phyloP scores from a whole-genome alignment of 2,797 vertebrate genomes.

The Lutjanus argentimaculatus region DNA sequence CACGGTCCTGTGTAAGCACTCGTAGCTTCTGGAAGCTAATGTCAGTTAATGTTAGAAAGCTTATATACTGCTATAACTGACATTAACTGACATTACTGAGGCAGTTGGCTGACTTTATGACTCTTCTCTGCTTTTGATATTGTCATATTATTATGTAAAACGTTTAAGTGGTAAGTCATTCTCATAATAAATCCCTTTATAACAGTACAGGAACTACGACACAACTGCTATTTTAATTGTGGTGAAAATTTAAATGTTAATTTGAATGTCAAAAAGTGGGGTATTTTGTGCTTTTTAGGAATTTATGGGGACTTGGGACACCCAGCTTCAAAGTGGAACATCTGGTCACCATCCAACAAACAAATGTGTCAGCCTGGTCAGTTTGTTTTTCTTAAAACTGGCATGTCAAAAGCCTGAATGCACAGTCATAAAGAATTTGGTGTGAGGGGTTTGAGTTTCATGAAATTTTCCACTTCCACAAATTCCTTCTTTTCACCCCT shows the following conservation, averaged over 20 bases:
- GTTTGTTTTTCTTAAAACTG: constrained; percentile 1
- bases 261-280: no score
- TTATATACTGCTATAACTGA: not conserved
- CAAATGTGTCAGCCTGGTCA: not conserved
- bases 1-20: not conserved
- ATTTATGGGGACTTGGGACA: no score
- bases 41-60: not conserved
- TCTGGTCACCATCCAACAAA: not conserved
- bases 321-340: no score
- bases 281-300: no score
- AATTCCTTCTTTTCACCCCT: constrained; percentile 58
- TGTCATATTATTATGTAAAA: no score
- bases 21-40: not conserved
- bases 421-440: constrained; percentile 1
- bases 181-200: not conserved
- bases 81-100: not conserved
- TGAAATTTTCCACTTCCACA: constrained; percentile 29
- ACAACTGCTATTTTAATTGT: no score
- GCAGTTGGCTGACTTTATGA: not conserved
- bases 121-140: no score
- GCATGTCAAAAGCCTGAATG: not conserved
- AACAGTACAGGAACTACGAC: not conserved
- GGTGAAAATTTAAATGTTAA: no score
- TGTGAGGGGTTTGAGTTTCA: constrained; percentile 10
- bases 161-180: not conserved